phyloP scores from a whole-genome alignment of 2,113 vertebrate species.

The Mesembrinibis cayennensis region DNA sequence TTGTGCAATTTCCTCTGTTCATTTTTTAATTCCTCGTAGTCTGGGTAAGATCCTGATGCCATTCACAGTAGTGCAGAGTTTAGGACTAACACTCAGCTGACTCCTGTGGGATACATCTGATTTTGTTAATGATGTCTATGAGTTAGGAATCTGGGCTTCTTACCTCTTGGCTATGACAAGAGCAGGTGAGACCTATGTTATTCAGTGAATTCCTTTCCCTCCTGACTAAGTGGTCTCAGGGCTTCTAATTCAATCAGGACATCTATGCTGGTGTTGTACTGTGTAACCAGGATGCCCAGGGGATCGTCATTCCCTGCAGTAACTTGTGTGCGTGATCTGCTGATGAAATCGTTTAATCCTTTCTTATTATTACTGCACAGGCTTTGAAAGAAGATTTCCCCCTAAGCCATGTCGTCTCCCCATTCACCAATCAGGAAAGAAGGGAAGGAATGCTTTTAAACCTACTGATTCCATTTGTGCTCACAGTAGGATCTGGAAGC shows the following conservation, averaged over 20 bases:
- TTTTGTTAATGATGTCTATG: background rate
- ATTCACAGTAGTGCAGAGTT: background rate
- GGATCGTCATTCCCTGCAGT: constrained; percentile 10
- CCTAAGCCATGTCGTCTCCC: constrained; percentile 98
- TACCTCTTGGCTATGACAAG: background rate
- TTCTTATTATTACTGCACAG: constrained; percentile 79
- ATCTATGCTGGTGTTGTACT: background rate
- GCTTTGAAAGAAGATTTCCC: constrained; percentile 99
- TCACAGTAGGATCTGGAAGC: constrained; percentile 98
- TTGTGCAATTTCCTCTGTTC: background rate
- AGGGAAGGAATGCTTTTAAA: constrained; percentile 99
- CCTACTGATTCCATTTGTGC: constrained; percentile 96
- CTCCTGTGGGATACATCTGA: background rate
- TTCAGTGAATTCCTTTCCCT: background rate
- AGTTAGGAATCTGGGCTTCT: background rate
- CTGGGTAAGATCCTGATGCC: background rate
- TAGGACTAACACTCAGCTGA: background rate
- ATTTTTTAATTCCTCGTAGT: background rate
- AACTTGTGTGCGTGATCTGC: constrained; percentile 32
- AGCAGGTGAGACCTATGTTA: background rate
- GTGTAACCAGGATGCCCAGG: constrained; percentile 24
- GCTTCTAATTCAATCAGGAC: constrained; percentile 41
- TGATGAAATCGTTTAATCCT: constrained; percentile 54
- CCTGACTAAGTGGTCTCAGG: background rate
- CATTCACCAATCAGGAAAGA: constrained; percentile 99